A percentile compares a stretch with the other conserved stretches of the same genome.
Conservation (phyloP, 2,888 invertebrate genomes). For the Eupithecia subfuscata region DNA sequence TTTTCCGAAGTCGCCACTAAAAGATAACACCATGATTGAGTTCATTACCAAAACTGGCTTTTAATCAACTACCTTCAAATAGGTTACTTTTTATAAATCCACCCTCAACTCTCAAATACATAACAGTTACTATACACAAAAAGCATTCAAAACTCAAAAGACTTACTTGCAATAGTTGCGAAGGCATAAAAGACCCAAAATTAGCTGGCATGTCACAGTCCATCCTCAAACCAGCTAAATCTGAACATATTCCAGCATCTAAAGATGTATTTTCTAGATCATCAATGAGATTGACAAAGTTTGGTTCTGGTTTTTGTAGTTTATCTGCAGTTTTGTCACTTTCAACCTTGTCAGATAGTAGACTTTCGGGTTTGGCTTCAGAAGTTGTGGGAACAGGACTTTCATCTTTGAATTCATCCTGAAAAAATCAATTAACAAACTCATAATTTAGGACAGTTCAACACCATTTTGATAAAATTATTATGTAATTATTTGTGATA, state of each 20-base stretch:
- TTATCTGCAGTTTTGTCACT: not conserved
- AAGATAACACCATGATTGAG: too few relatives aligned
- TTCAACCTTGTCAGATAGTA: not conserved
- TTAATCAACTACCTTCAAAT: too few relatives aligned
- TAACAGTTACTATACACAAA: not conserved
- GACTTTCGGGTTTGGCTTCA: slow-evolving; percentile 47
- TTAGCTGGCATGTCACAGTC: slow-evolving; percentile 66
- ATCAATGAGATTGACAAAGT: slow-evolving; percentile 64
- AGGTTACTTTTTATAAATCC: too few relatives aligned
- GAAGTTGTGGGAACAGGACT: slow-evolving; percentile 46
- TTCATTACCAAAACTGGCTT: too few relatives aligned
- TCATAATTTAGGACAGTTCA: not conserved
- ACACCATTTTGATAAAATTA: not conserved
- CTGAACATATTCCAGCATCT: slow-evolving; percentile 59
- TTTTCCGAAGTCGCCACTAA: too few relatives aligned
- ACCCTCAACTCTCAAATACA: too few relatives aligned
- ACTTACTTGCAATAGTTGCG: slow-evolving; percentile 77
- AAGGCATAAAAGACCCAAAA: slow-evolving; percentile 79
- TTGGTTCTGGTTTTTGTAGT: slow-evolving; percentile 43
- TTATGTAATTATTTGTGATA: too few relatives aligned
- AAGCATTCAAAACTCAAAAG: not conserved
- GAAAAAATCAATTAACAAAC: slow-evolving; percentile 54
- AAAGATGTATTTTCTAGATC: slow-evolving; percentile 50
- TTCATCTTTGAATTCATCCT: slow-evolving; percentile 86
- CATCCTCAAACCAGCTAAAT: slow-evolving; percentile 70